Base-by-base conservation (phyloP, 2,888 invertebrate genomes). In the Acrobeloides nanus region DNA sequence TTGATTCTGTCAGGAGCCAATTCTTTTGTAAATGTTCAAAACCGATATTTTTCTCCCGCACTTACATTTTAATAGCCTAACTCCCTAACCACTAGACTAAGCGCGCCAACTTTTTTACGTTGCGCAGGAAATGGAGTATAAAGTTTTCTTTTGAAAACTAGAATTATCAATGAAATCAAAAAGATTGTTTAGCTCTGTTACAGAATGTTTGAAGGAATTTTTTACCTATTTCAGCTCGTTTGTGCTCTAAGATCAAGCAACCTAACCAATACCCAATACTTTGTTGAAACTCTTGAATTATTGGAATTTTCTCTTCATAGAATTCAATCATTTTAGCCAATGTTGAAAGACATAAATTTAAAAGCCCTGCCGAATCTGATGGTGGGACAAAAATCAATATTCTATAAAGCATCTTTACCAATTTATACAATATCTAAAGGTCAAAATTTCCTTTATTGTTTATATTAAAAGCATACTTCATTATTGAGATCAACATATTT, bases 321-420 rank as follows among this genome's bases (percentile, higher is more conserved):
- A 54, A 34, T 15, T 26, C 29, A 21, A 54, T 55, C n/a, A 55
- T 15, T 10, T 55, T 44, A 24, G 23, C 21, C 20, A 53, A 27
- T 40, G 38, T 44, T 10, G 37, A 32, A 20, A 54, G 59, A 3
- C 54, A 47, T 33, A 52, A 49, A 20, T 63, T 61, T 4, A 63
- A 42, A 26, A 63, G 54, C 3, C 40, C 34, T 5, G 51, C 39
- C 0, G 56, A 45, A 25, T 66, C 66, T 2, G 57, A 39, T 2
- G 62, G 61, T 15, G 62, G 48, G 1, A 57, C 49, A 39, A 68
- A 69, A 3, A 68, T 47, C 4, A 69, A 42, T 32, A 63, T 53
- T n/a, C 68, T 59, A 33, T 65, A 68, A 21, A 69, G 55, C 38
- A 53, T 48, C 40, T 63, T 64, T 20, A 69, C 46, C 12, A 65